Evolutionary conservation across 2,888 invertebrate species (phyloP), one percentile per base, ranked within the genome.

Genomic region (Tipula confusa): DNA sequence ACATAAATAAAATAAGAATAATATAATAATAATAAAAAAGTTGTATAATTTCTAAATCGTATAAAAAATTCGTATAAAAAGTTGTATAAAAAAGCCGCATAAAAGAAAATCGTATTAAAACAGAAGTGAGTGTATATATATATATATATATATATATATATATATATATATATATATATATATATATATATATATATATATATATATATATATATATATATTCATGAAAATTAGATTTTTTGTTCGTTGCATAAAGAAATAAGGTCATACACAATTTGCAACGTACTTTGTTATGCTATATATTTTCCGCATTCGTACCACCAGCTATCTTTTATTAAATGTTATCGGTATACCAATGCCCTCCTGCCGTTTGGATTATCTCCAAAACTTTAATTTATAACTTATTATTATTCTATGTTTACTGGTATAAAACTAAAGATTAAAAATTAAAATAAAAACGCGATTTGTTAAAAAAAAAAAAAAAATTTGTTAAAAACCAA

Each of bases 331-430:
- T 64, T 9, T 64, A 3, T 64, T 9, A 7, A 43, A 24, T 7
- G 24, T 24, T 64, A 24, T 9, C 64, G 11, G 24, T 64, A 24
- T 2, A 9, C 64, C 7, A 24, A 24, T 80, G 29, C 31, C 29
- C 80, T 29, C n/a, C n/a, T n/a, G n/a, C 29, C 80, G 29, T 29
- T 80, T 80, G 80, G 80, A 29, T 31, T 29, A 29, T 80, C 31
- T 80, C 80, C 80, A 80, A 80, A 80, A 80, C 29, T 31, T n/a
- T n/a, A 80, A 80, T 80, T 80, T 80, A 80, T 80, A 2, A 24
- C 24, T 80, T 80, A 29, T 80, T 80, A 29, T 64, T 64, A 64
- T 64, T 64, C 64, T 64, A 13, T 31, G 64, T 64, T 24, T 64
- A 64, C 24, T 64, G 24, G 64, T 64, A 64, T 9, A 64, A 64